A percentile compares a stretch with the other conserved stretches of the same genome.
These are phyloP conservation scores for Parauchenoglanis ngamensis DNA, from an alignment of 2,797 vertebrate species.

Conservation along the genomic window DNA sequence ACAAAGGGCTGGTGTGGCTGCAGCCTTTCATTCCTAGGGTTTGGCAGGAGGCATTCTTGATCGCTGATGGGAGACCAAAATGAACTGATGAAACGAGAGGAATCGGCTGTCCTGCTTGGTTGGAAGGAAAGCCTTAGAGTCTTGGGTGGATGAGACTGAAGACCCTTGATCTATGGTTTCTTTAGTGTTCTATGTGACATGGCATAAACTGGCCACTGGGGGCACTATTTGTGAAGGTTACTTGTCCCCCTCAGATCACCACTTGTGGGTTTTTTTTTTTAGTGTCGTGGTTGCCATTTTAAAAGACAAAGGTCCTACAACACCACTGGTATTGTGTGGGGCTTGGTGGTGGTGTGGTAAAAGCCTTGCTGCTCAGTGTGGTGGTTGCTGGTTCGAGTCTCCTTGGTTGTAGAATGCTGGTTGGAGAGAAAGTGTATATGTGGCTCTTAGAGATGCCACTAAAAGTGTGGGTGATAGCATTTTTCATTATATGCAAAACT, in stretches of 20 bases:
- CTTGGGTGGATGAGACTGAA: background rate
- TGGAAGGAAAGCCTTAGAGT: background rate
- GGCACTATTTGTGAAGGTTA: background rate
- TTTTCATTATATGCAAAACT: background rate
- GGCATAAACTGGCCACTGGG: background rate
- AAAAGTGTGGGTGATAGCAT: background rate
- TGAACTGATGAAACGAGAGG: background rate
- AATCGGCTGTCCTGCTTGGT: background rate
- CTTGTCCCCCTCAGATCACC: background rate
- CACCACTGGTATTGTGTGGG: background rate
- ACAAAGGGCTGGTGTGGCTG: background rate
- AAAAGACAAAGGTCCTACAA: background rate
- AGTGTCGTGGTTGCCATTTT: background rate
- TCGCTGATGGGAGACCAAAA: background rate
- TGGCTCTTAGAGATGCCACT: background rate
- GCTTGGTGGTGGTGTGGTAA: background rate
- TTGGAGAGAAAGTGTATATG: background rate
- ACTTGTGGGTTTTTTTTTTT: background rate
- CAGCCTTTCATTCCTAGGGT: background rate
- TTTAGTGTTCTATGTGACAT: background rate
- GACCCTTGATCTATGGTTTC: background rate
- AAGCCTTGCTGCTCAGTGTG: accelerated
- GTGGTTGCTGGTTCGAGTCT: background rate
- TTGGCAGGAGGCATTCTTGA: too few relatives aligned
- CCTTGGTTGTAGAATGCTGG: too few relatives aligned